Conservation (phyloP, 1,140 invertebrate genomes). For the Teleopsis dalmanni region DNA sequence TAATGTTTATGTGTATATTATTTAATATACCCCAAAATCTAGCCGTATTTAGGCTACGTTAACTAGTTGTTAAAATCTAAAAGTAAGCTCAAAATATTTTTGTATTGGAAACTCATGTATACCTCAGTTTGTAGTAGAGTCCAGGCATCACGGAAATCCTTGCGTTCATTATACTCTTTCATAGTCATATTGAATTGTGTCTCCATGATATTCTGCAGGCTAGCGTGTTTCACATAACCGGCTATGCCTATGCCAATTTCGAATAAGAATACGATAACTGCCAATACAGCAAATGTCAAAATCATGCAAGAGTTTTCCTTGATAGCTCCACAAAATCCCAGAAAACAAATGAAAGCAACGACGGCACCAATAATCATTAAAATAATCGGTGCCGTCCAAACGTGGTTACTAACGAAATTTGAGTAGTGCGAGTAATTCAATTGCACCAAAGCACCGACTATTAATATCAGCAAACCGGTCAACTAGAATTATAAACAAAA, state of each 20-base stretch:
- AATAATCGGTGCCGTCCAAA: slow-evolving; percentile 66
- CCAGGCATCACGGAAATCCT: slow-evolving; percentile 59
- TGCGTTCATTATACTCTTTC: slow-evolving; percentile 54
- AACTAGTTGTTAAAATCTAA: too few relatives aligned
- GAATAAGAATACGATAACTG: slow-evolving; percentile 73
- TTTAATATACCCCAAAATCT: too few relatives aligned
- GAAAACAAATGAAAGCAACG: slow-evolving; percentile 77
- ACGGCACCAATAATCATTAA: slow-evolving; percentile 77
- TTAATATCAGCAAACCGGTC: slow-evolving; percentile 65
- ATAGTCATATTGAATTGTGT: slow-evolving; percentile 61
- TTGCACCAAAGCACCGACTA: slow-evolving; percentile 62
- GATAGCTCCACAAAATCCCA: slow-evolving; percentile 81
- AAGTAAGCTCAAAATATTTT: too few relatives aligned
- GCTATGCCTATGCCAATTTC: slow-evolving; percentile 79
- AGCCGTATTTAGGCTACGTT: neutral
- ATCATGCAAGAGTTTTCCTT: slow-evolving; percentile 85
- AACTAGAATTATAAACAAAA: slow-evolving; percentile 52
- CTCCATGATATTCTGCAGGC: slow-evolving; percentile 59
- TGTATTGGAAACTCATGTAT: slow-evolving; percentile 10
- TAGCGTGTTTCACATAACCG: slow-evolving; percentile 69
- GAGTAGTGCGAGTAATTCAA: slow-evolving; percentile 59
- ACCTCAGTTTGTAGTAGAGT: slow-evolving; percentile 73
- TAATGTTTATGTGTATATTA: too few relatives aligned
- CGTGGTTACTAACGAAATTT: slow-evolving; percentile 56
- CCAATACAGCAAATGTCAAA: slow-evolving; percentile 75